Percentiles rank a stretch among this genome's conserved stretches.
Evolutionary conservation across 2,113 vertebrate genomes (phyloP).

Genomic region (Mustela nigripes): DNA sequence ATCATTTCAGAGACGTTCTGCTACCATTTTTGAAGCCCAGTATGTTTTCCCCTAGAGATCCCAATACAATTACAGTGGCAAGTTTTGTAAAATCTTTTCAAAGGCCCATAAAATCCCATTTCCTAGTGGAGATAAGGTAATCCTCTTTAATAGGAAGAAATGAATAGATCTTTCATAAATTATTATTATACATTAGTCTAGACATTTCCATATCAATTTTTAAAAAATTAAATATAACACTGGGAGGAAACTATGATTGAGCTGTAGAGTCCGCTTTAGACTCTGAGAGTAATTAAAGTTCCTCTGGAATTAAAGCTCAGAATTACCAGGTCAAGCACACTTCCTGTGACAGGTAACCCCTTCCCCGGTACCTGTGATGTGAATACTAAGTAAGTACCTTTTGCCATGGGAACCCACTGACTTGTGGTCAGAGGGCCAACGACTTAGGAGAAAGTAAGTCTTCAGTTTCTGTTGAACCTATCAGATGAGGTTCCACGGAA

Average conservation of each 20-base stretch:
- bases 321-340: background rate
- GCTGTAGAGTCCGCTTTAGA: constrained; percentile 37
- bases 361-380: background rate
- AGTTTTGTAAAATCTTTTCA: constrained; percentile 58
- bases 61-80: constrained; percentile 17
- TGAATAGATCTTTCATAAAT: constrained; percentile 67
- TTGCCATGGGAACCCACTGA: background rate
- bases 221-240: constrained; percentile 68
- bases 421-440: background rate
- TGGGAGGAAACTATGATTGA: constrained; percentile 63
- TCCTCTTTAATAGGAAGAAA: constrained; percentile 67
- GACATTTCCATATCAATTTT: constrained; percentile 53
- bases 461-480: too few relatives aligned
- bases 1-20: constrained; percentile 53
- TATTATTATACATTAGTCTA: constrained; percentile 62
- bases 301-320: constrained; percentile 37
- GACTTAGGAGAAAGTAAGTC: background rate
- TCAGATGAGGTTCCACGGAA: constrained; percentile 48
- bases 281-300: constrained; percentile 38
- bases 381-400: constrained; percentile 1
- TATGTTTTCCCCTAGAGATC: constrained; percentile 36
- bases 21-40: constrained; percentile 36
- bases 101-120: constrained; percentile 61
- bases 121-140: constrained; percentile 64
- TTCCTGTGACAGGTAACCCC: background rate